Conservation (phyloP, 2,888 invertebrate genomes). For the Lutraria lutraria region DNA sequence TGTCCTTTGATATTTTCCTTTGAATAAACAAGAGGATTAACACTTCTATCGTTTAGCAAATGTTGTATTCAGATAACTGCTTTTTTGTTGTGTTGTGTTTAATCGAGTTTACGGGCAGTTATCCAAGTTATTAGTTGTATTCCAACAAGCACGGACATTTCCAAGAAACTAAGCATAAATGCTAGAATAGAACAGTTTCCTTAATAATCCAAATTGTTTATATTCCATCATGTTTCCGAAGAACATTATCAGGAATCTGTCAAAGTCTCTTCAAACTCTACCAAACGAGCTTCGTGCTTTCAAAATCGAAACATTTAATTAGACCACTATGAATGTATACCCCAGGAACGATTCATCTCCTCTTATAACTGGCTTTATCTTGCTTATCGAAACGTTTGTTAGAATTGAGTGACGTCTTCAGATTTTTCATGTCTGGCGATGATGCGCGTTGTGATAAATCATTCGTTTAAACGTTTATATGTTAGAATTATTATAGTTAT, state of each 20-base stretch:
- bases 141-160: not conserved
- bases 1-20: not conserved
- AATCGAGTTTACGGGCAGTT: not conserved
- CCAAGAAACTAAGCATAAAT: not conserved
- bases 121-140: not conserved
- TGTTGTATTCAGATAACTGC: not conserved
- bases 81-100: not conserved
- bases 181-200: not conserved
- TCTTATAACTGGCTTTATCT: slow-evolving; percentile 13
- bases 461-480: slow-evolving; percentile 46
- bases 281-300: not conserved
- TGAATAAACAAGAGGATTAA: not conserved
- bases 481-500: slow-evolving; percentile 27
- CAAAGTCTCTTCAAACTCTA: not conserved
- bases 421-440: slow-evolving; percentile 23
- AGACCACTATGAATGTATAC: not conserved
- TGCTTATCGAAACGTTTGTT: slow-evolving; percentile 31
- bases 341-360: slow-evolving; percentile 10
- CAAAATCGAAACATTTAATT: not conserved
- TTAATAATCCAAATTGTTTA: slow-evolving; percentile 28
- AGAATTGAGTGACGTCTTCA: slow-evolving; percentile 44
- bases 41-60: not conserved
- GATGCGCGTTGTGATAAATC: slow-evolving; percentile 45
- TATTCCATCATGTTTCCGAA: slow-evolving; percentile 22
- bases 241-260: slow-evolving; percentile 27